phyloP scores from a whole-genome alignment of 2,113 vertebrate species.

The Odocoileus hemionus region DNA sequence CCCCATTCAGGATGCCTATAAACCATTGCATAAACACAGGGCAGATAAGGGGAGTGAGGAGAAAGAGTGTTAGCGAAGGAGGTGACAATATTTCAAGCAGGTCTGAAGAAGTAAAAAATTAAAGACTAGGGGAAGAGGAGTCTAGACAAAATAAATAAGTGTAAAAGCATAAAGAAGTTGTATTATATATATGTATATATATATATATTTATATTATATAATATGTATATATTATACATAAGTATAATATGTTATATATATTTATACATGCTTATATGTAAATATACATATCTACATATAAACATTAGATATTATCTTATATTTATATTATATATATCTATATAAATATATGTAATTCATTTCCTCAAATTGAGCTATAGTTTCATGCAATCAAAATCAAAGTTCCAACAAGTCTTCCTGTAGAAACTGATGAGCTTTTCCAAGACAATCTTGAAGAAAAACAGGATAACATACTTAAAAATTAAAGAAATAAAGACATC shows the following conservation, averaged over 20 bases:
- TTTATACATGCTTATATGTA: background rate
- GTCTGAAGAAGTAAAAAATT: background rate
- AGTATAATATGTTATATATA: background rate
- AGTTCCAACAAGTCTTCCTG: background rate
- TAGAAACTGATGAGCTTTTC: background rate
- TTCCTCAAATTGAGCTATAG: background rate
- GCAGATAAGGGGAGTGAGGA: background rate
- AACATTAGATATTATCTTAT: background rate
- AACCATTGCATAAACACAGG: background rate
- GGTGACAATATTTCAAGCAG: background rate
- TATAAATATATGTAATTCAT: background rate
- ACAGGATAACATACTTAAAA: background rate
- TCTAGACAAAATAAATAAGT: background rate
- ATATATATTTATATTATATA: background rate
- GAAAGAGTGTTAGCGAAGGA: background rate
- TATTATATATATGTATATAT: background rate
- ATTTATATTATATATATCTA: background rate
- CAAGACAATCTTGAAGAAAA: background rate
- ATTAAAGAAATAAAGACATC: background rate
- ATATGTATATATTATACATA: background rate
- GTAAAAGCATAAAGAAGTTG: background rate
- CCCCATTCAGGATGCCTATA: background rate
- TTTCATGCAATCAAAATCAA: background rate
- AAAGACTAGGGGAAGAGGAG: background rate
- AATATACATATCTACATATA: background rate